These are phyloP conservation scores for Laticauda laticaudata DNA, from an alignment of 2,113 vertebrate species.

Conservation along the genomic window DNA sequence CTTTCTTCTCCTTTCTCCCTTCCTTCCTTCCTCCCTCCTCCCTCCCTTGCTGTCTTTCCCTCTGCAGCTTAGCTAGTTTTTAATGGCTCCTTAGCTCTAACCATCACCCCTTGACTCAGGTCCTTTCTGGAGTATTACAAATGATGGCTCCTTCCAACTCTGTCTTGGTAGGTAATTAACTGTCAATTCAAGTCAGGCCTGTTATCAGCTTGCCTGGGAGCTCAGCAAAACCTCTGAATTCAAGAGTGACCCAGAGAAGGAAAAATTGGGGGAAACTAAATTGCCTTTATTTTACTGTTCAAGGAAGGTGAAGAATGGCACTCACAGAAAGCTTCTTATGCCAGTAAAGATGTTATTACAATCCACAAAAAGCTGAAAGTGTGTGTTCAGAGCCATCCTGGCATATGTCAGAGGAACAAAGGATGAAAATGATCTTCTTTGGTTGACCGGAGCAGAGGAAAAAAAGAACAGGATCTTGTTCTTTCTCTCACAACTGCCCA, in stretches of 20 bases:
- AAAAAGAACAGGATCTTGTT: neutral
- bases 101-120: neutral
- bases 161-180: slow-evolving; percentile 39
- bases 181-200: neutral
- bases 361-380: neutral
- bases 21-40: neutral
- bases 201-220: neutral
- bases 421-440: neutral
- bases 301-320: neutral
- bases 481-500: neutral
- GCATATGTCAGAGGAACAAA: neutral
- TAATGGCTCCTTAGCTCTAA: neutral
- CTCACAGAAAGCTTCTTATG: too few species aligned
- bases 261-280: neutral
- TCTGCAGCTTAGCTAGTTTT: neutral
- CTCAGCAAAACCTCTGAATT: neutral
- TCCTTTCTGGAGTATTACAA: neutral
- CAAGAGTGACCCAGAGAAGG: neutral
- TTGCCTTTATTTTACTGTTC: neutral
- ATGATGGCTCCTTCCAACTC: neutral
- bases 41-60: neutral
- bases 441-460: neutral
- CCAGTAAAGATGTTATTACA: neutral
- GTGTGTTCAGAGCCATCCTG: neutral
- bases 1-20: neutral